A percentile compares a stretch with the other conserved stretches of the same genome.
Evolutionary conservation across 2,888 invertebrate species (phyloP).

Genomic region (Didymodactylos carnosus): DNA sequence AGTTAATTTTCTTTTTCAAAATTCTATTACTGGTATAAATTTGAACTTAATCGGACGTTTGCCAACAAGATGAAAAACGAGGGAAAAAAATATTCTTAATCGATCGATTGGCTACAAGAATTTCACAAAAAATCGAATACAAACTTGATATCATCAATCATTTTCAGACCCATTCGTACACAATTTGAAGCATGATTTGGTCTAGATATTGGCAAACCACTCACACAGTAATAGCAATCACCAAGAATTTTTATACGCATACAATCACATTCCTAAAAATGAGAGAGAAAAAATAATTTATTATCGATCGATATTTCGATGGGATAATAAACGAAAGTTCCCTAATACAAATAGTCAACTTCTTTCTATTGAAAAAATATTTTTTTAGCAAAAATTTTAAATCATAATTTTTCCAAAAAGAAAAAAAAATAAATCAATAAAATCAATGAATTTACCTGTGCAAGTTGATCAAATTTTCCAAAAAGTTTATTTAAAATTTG

Average conservation of each 20-base stretch:
- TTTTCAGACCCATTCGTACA: constrained; percentile 38
- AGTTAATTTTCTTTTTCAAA: no score
- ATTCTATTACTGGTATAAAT: no score
- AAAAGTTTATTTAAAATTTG: constrained; percentile 86
- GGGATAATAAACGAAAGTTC: no score
- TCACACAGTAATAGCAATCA: constrained; percentile 38
- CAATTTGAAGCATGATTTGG: constrained; percentile 37
- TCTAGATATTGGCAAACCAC: constrained; percentile 35
- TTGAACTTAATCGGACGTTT: no score
- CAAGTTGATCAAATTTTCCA: constrained; percentile 85
- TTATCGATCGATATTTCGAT: no score
- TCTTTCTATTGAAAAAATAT: no score
- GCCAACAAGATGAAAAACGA: no score
- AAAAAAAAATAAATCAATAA: background rate
- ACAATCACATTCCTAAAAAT: constrained; percentile 35
- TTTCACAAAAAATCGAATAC: constrained; percentile 15
- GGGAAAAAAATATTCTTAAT: constrained; percentile 15
- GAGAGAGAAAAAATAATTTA: background rate
- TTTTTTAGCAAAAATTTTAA: no score
- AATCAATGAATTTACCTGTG: constrained; percentile 49
- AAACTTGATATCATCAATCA: constrained; percentile 37
- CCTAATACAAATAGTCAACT: no score
- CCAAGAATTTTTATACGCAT: constrained; percentile 37
- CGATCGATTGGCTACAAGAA: background rate
- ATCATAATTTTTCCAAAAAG: background rate